Evolutionary conservation across 1,140 invertebrate genomes (phyloP).

Genomic region (Acyrthosiphon pisum): DNA sequence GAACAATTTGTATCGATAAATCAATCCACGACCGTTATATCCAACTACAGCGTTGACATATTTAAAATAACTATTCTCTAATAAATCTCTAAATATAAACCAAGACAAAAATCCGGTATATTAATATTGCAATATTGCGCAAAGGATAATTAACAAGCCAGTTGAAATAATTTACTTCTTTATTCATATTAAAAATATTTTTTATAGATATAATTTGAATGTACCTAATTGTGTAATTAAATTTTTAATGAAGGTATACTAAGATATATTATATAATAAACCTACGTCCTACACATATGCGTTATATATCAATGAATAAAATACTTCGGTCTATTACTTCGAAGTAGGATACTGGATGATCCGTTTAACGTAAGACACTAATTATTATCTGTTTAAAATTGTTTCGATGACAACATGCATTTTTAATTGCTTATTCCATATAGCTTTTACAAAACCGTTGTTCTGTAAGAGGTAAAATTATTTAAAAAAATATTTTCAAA

Average conservation of each 20-base stretch:
- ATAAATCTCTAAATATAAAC: neutral
- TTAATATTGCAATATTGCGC: no score
- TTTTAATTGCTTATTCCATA: no score
- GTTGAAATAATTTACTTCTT: neutral
- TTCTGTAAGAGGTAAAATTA: no score
- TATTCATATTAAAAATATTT: neutral
- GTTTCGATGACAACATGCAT: no score
- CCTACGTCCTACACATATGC: no score
- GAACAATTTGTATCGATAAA: neutral
- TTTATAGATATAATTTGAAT: neutral
- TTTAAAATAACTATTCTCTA: neutral
- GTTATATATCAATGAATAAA: neutral
- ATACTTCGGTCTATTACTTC: no score
- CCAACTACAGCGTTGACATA: neutral
- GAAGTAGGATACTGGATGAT: neutral
- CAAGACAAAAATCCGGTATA: neutral
- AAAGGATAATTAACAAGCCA: neutral
- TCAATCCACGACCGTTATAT: neutral
- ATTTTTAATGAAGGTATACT: neutral
- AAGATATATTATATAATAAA: no score
- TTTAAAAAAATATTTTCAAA: no score
- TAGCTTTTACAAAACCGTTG: no score
- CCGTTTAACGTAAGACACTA: no score
- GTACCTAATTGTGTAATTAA: neutral
- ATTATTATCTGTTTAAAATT: no score